A percentile compares a stretch with the other conserved stretches of the same genome.
Conservation (phyloP, 2,888 invertebrate species). For the Protodeltote pygarga region DNA sequence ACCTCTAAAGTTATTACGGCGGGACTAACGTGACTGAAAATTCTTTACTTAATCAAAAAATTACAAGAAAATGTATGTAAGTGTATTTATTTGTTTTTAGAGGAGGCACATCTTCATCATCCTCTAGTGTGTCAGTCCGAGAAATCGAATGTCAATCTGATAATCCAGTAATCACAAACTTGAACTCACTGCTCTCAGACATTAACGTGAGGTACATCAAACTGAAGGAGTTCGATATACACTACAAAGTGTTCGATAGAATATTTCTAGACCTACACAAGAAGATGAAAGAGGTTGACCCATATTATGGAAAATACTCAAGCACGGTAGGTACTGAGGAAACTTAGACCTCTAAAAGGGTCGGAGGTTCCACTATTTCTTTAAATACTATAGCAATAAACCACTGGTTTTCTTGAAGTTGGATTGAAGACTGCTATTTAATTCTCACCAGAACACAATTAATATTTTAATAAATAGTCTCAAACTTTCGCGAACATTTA, state of each 20-base stretch:
- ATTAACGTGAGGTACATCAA: conserved; percentile 65
- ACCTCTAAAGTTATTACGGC: too few species aligned
- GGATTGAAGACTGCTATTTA: too few species aligned
- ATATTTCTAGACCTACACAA: conserved; percentile 64
- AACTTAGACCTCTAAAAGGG: too few species aligned
- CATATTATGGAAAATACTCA: conserved; percentile 68
- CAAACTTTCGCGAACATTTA: too few species aligned
- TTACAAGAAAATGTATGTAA: too few species aligned
- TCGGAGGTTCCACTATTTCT: too few species aligned
- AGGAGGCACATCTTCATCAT: conserved; percentile 8
- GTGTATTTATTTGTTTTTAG: conserved; percentile 11
- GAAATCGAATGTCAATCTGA: conserved; percentile 47
- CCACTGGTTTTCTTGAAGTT: too few species aligned
- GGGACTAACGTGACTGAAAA: too few species aligned
- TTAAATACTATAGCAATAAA: too few species aligned
- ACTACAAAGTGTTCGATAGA: conserved; percentile 66
- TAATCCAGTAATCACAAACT: conserved; percentile 59
- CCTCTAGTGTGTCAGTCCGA: conserved; percentile 9
- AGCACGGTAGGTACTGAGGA: conserved; percentile 65
- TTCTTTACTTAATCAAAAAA: too few species aligned
- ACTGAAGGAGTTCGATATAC: conserved; percentile 56
- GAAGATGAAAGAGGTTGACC: conserved; percentile 71
- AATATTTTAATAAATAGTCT: too few species aligned
- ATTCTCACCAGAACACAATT: too few species aligned
- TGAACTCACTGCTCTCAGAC: conserved; percentile 66